Conservation (phyloP, 2,113 vertebrate genomes). For the Seriola rivoliana region DNA sequence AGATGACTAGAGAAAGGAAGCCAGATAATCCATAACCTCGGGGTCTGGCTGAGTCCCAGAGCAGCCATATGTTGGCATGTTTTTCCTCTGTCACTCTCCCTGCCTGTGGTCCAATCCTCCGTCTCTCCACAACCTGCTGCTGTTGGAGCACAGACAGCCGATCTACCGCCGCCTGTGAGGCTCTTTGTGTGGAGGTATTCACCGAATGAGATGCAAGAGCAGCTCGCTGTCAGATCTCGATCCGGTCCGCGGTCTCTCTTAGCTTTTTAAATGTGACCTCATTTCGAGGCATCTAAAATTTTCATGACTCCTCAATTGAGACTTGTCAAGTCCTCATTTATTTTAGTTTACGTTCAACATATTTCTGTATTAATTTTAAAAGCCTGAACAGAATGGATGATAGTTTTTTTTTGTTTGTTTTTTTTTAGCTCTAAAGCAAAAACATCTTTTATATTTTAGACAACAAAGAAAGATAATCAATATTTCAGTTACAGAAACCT, state of each 20-base stretch:
- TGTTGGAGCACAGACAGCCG: background rate
- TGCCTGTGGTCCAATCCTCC: constrained; percentile 30
- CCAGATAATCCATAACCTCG: constrained; percentile 26
- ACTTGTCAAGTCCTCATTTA: too few species aligned
- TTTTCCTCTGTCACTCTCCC: constrained; percentile 40
- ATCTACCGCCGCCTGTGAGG: constrained; percentile 1
- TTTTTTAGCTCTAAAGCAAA: too few species aligned
- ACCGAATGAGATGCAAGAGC: background rate
- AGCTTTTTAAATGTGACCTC: constrained; percentile 1
- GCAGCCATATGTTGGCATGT: constrained; percentile 58
- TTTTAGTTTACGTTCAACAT: background rate
- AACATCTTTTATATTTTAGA: background rate
- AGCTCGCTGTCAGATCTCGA: background rate
- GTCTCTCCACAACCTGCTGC: constrained; percentile 3
- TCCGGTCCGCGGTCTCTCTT: background rate
- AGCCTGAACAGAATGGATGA: background rate
- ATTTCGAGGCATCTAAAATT: background rate
- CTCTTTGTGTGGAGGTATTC: constrained; percentile 18
- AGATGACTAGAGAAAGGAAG: background rate
- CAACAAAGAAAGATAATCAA: background rate
- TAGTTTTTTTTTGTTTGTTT: too few species aligned
- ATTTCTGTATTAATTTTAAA: background rate
- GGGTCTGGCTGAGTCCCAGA: constrained; percentile 49
- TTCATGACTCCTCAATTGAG: background rate
- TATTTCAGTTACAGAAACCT: background rate